Evolutionary conservation across 2,113 vertebrate genomes (phyloP), one percentile per base, ranked within the genome.

Genomic region (Zapus hudsonius): DNA sequence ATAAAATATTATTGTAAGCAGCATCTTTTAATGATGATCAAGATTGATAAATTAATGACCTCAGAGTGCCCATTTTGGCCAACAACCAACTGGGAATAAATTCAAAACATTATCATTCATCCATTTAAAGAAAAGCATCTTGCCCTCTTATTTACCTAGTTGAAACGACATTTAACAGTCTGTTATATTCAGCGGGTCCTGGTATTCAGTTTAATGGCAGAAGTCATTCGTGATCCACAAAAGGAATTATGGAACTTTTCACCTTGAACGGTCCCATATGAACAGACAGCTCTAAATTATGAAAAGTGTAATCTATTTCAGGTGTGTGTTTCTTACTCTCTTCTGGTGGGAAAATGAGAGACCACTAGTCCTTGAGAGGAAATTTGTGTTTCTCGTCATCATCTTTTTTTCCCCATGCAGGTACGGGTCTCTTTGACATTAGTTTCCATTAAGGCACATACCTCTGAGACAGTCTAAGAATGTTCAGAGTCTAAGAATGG

Each of bases 21-120:
- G 2, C 15, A 27, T 33, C 52, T 93, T 72, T 82, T 40, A 61
- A 42, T 64, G 16, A 69, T 36, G 42, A 88, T 73, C 22, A 38
- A 90, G 31, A 85, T 69, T 84, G 61, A 69, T 82, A 79, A 55
- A 70, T 64, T 73, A 59, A 86, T 90, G 25, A 75, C 7, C 82
- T 86, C n/a, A 87, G 70, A 86, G 20, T 85, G 13, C 3, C 87
- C 57, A 16, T 83, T 22, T 89, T 84, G 20, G 31, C 36, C 15
- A 57, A 93, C 12, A 19, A 76, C n/a, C 47, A 82, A 6, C 1
- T 44, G 29, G 59, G 10, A 31, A n/a, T n/a, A 67, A 85, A 72
- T 36, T 52, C 15, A n/a, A 63, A 69, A 13, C 0, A 0, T 5
- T 75, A 44, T 69, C 47, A 33, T 44, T 61, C 78, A 61, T 25